These are phyloP conservation scores for Pipistrellus nathusii DNA, from an alignment of 2,797 vertebrate species.

Conservation along the genomic window DNA sequence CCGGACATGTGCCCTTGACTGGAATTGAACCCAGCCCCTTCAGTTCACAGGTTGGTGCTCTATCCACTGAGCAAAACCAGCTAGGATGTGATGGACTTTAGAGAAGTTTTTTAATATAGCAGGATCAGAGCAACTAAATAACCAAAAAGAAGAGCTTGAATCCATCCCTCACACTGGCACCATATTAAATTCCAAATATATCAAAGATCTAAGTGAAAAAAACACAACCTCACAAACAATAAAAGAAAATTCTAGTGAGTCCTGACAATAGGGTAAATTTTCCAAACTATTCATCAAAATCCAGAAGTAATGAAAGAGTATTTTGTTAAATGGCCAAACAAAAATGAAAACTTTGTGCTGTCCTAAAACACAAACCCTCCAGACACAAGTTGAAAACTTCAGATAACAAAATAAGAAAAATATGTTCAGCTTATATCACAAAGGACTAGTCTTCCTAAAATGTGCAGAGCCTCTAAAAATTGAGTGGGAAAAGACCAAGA, in stretches of 20 bases:
- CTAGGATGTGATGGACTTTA: not conserved
- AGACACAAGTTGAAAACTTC: not conserved
- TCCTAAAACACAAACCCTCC: not conserved
- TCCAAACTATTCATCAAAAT: not conserved
- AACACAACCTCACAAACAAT: not conserved
- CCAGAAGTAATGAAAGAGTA: not conserved
- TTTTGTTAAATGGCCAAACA: constrained; percentile 11
- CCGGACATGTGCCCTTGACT: not conserved
- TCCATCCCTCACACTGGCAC: not conserved
- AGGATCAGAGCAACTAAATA: not conserved
- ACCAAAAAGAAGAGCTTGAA: not conserved
- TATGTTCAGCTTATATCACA: not conserved
- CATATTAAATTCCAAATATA: not conserved
- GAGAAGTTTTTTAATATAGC: not conserved
- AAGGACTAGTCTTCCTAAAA: not conserved
- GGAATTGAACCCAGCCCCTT: not conserved
- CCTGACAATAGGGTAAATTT: not conserved
- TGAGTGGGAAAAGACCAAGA: not conserved
- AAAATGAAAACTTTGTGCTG: not conserved
- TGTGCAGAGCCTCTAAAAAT: not conserved
- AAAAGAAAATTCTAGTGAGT: not conserved
- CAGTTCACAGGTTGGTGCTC: not conserved
- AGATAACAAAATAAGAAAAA: not conserved
- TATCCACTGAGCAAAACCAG: not conserved
- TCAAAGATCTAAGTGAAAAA: constrained; percentile 24